Evolutionary conservation across 2,888 invertebrate species (phyloP), one percentile per base, ranked within the genome.

Genomic region (Cancer borealis): DNA sequence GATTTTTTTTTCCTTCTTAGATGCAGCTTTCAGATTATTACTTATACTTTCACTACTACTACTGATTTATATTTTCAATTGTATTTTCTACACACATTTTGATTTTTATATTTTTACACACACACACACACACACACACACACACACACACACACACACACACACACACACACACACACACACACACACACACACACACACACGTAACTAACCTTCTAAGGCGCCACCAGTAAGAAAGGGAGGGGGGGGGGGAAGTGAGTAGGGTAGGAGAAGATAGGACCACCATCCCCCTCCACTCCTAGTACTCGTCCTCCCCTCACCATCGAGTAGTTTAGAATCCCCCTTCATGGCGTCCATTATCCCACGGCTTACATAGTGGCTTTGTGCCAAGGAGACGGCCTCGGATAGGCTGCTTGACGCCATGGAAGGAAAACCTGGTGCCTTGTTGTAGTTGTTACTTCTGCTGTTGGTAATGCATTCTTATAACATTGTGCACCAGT

Each of bases 141-240:
- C 49, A 49, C 66, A 91, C 45, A 91, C 45, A 54, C 21, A 91
- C 46, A 26, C 47, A 49, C n/a, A 45, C 88, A 88, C 45, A 17
- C 39, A 39, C 88, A 10, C 39, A 88, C 88, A 88, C 88, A 88
- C 88, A 88, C 88, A 88, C 88, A 88, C 88, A 88, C 88, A 88
- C 88, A 88, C 88, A 88, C 88, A 88, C 88, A 88, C 88, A 88
- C 88, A 45, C 45, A 88, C 88, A 88, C 88, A 88, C 88, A 30
- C 30, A 39, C 39, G 12, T 84, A 88, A 88, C 30, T 46, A 39
- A 73, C 73, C 4, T 26, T 39, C 39, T 39, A 17, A 88, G 88
- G 88, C 46, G 45, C 39, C 17, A 26, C 46, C 39, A 39, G 88
- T 5, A 21, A 39, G 88, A 10, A 88, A 21, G n/a, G 21, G n/a